Evolutionary conservation across 2,888 invertebrate genomes (phyloP), one percentile per base, ranked within the genome.

Genomic region (Slavum lentiscoides): DNA sequence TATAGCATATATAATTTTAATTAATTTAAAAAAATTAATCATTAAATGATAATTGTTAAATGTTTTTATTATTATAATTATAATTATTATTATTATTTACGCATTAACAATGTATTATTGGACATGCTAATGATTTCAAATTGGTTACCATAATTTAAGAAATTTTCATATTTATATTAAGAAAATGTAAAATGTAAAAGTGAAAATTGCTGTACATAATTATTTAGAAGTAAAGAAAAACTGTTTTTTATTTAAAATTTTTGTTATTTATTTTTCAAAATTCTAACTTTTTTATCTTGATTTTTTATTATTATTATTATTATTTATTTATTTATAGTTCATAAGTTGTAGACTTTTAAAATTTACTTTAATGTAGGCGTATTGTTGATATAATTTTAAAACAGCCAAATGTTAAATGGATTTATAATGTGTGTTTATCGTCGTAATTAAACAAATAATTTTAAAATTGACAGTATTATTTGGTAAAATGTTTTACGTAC

Each of bases 181-280:
- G 53, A 39, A 66, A 70, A 21, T 77, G 77, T 77, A 39, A 66
- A 70, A 21, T 77, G 77, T 77, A 77, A 77, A 77, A 17, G 72
- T 5, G 17, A 80, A 58, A 80, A 53, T 70, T 21, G 43, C 64
- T 80, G 80, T 80, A 80, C 72, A 80, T 66, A 80, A 64, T 53
- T 30, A 30, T 30, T 64, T 80, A 80, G 80, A 30, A 72, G n/a
- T 72, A 43, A 70, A 70, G 61, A 74, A 75, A 76, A 69, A 80
- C 72, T 80, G 64, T 72, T 80, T 80, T 77, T 77, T 80, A 62
- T 62, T 80, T 80, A 55, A 72, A 72, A 80, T 64, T 80, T 80
- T 80, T 80, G 80, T 80, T 80, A 80, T 80, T 80, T 80, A 80
- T 80, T 72, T 80, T 80, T 80, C 80, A 58, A 80, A 80, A 80